These are phyloP conservation scores for Pogonomyrmex californicus DNA, from an alignment of 1,140 invertebrate genomes.

Conservation along the genomic window DNA sequence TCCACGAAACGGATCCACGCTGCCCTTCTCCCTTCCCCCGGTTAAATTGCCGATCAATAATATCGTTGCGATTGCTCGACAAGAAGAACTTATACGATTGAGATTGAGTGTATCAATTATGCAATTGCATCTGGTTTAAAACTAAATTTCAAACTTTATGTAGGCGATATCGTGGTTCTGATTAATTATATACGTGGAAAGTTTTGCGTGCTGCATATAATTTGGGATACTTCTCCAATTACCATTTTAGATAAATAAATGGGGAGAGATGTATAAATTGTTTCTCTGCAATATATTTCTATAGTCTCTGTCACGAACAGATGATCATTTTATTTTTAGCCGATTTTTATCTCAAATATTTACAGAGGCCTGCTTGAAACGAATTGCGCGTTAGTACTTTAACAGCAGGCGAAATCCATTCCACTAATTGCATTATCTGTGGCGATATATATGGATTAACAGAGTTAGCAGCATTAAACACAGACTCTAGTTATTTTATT, in stretches of 20 bases:
- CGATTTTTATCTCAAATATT: conserved; percentile 22
- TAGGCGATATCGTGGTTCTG: not conserved
- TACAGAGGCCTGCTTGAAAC: conserved; percentile 23
- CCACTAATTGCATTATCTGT: conserved; percentile 46
- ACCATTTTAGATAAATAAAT: not conserved
- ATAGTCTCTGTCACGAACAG: not conserved
- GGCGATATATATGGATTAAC: conserved; percentile 52
- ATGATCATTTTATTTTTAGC: conserved; percentile 15
- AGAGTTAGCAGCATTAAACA: conserved; percentile 21
- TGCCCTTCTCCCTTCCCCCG: not conserved
- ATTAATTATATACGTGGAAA: not conserved
- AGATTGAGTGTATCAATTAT: not conserved
- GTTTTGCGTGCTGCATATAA: not conserved
- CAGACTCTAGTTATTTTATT: conserved; percentile 38
- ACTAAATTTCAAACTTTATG: not conserved
- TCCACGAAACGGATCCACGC: not conserved
- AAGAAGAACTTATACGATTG: not conserved
- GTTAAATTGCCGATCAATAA: conserved; percentile 41
- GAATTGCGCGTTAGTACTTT: conserved; percentile 49
- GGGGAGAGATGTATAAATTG: not conserved
- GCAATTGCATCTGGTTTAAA: not conserved
- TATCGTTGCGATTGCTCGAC: conserved; percentile 1
- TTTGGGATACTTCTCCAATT: not conserved
- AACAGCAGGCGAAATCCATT: conserved; percentile 54
- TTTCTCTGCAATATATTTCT: conserved; percentile 13